phyloP scores from a whole-genome alignment of 2,113 vertebrate species.

The Phasianus colchicus region DNA sequence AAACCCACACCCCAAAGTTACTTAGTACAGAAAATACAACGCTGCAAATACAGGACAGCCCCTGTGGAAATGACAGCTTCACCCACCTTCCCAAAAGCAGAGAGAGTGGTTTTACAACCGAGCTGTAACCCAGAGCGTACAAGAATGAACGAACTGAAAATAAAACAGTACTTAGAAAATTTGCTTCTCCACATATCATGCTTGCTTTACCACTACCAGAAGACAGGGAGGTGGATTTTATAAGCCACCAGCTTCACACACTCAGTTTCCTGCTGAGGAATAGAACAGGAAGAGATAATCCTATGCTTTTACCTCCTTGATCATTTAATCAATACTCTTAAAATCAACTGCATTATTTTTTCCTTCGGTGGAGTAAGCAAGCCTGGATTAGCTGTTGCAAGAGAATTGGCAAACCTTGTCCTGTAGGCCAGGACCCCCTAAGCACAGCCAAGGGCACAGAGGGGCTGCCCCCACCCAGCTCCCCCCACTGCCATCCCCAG shows the following conservation, averaged over 20 bases:
- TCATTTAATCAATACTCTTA: background rate
- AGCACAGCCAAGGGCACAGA: background rate
- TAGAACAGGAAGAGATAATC: background rate
- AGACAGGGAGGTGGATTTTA: background rate
- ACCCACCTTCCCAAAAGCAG: background rate
- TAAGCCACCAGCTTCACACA: background rate
- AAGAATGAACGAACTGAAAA: conserved; percentile 5
- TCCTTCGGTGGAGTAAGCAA: background rate
- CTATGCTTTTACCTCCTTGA: background rate
- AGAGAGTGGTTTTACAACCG: background rate
- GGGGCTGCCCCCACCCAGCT: background rate
- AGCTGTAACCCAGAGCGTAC: conserved; percentile 36
- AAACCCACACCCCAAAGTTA: background rate
- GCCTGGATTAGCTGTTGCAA: background rate
- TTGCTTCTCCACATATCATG: background rate
- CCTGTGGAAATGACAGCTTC: background rate
- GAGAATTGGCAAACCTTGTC: background rate
- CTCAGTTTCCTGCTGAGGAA: background rate
- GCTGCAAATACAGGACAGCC: background rate
- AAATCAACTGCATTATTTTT: background rate
- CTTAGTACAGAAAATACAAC: background rate
- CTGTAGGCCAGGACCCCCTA: background rate
- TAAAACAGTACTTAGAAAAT: background rate
- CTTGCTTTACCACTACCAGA: background rate
- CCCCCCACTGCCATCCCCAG: background rate